Evolutionary conservation across 2,113 vertebrate species (phyloP), one percentile per base, ranked within the genome.

Genomic region (Pionites leucogaster): DNA sequence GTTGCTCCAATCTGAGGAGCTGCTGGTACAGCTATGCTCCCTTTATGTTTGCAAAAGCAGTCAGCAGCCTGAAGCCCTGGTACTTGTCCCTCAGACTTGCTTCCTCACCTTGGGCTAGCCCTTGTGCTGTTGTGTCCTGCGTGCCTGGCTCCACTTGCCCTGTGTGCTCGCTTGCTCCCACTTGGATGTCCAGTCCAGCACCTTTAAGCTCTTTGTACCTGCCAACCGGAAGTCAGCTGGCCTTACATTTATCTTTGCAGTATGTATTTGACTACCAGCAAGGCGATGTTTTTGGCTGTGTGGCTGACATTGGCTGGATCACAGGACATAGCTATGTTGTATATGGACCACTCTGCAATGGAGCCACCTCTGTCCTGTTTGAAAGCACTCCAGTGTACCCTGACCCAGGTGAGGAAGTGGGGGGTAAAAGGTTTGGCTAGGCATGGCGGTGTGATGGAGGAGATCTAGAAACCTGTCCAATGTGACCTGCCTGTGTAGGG

Each of bases 301-400:
- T 99, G 93, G 99, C 99, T 0, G 99, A 99, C 94, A 97, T 99
- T n/a, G 99, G 99, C 88, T 99, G 99, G 99, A 99, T 99, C 77
- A 99, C 99, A 1, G 99, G 99, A 76, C 99, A 99, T 87, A 99
- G 98, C 96, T 99, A 99, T 22, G 99, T 99, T 90, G 99, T 99
- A 9, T 99, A 99, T 20, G 99, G 99, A 47, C 99, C 99, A 6
- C 98, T 99, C 72, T 98, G 98, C 93, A 99, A 99, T 7, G 99
- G 99, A 71, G 98, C 98, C 82, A 99, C 99, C 71, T 99, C 98
- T 3, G 98, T 99, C 62, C 98, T 99, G 79, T 99, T 99, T 82
- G 99, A 99, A 96, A 99, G 99, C 95, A 99, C 99, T 39, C 99
- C 99, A 3, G 96, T 98, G 41, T 99, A 99, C 86, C 99, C 99